phyloP scores from a whole-genome alignment of 2,113 vertebrate species.

The Elephas maximus region DNA sequence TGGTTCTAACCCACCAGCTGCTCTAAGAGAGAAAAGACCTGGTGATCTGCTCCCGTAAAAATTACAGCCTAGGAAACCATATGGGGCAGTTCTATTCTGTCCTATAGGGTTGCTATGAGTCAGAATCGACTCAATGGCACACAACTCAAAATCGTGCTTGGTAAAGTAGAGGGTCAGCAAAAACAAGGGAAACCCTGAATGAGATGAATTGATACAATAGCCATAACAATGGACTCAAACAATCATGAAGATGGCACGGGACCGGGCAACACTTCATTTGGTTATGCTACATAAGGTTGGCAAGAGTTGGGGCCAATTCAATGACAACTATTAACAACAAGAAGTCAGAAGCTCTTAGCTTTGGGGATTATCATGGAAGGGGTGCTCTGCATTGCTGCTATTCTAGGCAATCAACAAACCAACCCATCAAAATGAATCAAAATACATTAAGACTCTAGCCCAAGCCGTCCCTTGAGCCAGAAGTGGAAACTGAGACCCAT shows the following conservation, averaged over 20 bases:
- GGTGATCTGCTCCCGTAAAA: no score
- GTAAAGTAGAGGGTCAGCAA: no score
- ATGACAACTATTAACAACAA: background rate
- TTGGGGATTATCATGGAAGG: background rate
- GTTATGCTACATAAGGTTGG: background rate
- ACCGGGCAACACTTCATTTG: background rate
- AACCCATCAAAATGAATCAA: background rate
- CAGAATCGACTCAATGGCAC: no score
- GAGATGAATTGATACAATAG: no score
- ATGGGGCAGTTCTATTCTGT: no score
- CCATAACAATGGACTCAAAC: background rate
- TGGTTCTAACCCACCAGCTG: no score
- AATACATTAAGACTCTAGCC: background rate
- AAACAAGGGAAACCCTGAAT: no score
- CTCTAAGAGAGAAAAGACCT: no score
- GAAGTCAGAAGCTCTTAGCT: background rate
- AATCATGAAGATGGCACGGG: background rate
- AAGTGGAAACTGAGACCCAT: background rate
- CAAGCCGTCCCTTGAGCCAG: background rate
- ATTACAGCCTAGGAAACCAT: no score
- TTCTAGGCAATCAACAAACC: background rate
- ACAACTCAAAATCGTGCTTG: no score
- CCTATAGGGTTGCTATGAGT: no score
- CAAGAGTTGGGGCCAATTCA: background rate
- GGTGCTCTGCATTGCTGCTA: background rate